Percentiles rank a stretch among this genome's conserved stretches.
These are phyloP conservation scores for Theristicus caerulescens DNA, from an alignment of 2,113 vertebrate genomes.

Conservation along the genomic window DNA sequence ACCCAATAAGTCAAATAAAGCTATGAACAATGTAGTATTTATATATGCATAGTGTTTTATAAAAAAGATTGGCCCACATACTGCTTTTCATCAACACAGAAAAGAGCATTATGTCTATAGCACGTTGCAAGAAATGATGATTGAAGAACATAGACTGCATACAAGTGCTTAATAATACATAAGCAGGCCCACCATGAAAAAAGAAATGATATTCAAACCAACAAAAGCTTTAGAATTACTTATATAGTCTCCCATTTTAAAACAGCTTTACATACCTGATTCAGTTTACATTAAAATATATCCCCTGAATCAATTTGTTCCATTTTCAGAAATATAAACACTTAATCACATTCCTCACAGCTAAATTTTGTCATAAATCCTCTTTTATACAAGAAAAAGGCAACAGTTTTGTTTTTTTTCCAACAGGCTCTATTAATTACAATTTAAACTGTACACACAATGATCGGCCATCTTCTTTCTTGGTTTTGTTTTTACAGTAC, in stretches of 20 bases:
- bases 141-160: constrained; percentile 89
- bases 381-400: constrained; percentile 99
- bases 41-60: constrained; percentile 99
- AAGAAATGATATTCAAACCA: constrained; percentile 80
- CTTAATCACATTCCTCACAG: constrained; percentile 93
- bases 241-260: constrained; percentile 86
- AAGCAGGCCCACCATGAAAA: constrained; percentile 90
- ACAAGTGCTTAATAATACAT: constrained; percentile 90
- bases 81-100: constrained; percentile 92
- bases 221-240: constrained; percentile 86
- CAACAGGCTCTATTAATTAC: constrained; percentile 93
- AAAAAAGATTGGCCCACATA: constrained; percentile 95
- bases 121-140: constrained; percentile 88
- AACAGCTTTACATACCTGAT: constrained; percentile 98
- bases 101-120: constrained; percentile 87
- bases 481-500: constrained; percentile 87
- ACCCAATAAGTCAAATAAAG: constrained; percentile 95
- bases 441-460: constrained; percentile 91
- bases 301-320: constrained; percentile 89
- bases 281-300: constrained; percentile 96
- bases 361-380: constrained; percentile 95
- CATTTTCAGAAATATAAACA: constrained; percentile 97
- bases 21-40: constrained; percentile 98
- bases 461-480: constrained; percentile 80
- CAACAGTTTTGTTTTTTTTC: constrained; percentile 88